Evolutionary conservation across 2,888 invertebrate genomes (phyloP), one percentile per base, ranked within the genome.

Genomic region (Lepetodrilus schrolli): DNA sequence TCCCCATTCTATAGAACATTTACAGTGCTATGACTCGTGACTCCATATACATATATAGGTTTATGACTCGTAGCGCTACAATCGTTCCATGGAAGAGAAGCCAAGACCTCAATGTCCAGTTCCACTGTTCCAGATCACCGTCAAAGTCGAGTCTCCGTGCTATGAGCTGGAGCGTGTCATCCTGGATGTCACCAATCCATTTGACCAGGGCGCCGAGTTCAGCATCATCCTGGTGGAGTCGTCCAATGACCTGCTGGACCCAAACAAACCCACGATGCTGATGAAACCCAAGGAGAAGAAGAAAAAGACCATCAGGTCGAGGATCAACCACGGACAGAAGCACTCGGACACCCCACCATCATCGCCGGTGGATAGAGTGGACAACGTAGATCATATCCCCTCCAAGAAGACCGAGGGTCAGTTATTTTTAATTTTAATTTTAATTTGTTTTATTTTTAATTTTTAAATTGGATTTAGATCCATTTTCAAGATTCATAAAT

Each of bases 181-280:
- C 3, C 34, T 90, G 4, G 83, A 84, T 4, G 83, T 90, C 20
- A 84, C 82, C 23, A 91, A 90, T 73, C 90, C 90, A 13, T 91
- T 90, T 75, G 34, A 78, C n/a, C 84, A 87, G 69, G 80, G 78
- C 10, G 90, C 89, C 10, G 84, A 83, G 26, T 91, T 91, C 82
- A 77, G 83, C 5, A 83, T 90, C 23, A 83, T 87, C 5, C 80
- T 90, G 20, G 85, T 90, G 5, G 90, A 90, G 74, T 82, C 84
- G 34, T 82, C 79, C 68, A 77, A 83, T 37, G 79, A 82, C 50
- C 77, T 80, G 36, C 76, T 81, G 0, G 81, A 83, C 20, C 82
- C 84, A 21, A 78, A 70, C 58, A 81, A 81, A 51, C 78, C 75
- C 37, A 58, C 79, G 8, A 66, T 75, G 4, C 78, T 84, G 49